Evolutionary conservation across 2,888 invertebrate species (phyloP).

Genomic region (Cosmia pyralina): DNA sequence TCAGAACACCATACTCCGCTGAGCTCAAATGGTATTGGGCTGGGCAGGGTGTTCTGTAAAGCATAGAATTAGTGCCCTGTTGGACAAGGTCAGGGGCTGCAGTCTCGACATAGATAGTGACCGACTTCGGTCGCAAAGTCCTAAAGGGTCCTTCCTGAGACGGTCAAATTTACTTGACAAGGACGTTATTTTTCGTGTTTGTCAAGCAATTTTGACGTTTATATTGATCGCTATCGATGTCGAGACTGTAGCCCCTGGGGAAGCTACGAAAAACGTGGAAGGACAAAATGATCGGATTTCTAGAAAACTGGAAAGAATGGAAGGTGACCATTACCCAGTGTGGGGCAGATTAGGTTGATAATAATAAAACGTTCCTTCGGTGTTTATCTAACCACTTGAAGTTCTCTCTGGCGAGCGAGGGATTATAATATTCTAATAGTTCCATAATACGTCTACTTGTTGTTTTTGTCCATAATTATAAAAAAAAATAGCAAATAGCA

Average conservation of each 20-base stretch:
- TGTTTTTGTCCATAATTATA: too few species aligned
- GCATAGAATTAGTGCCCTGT: neutral
- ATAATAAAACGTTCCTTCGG: neutral
- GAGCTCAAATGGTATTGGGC: neutral
- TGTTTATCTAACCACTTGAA: neutral
- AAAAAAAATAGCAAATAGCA: slow-evolving; percentile 8
- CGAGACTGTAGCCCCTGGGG: too few species aligned
- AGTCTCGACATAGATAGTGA: too few species aligned
- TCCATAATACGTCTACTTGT: neutral
- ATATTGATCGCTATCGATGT: too few species aligned
- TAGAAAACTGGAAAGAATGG: neutral
- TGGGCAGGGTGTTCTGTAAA: neutral
- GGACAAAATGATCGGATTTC: neutral
- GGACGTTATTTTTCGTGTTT: too few species aligned
- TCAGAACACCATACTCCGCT: neutral
- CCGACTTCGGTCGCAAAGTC: too few species aligned
- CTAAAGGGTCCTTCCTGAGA: too few species aligned
- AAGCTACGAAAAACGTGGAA: neutral
- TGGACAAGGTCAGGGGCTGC: neutral
- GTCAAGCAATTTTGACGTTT: too few species aligned
- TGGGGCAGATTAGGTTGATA: neutral
- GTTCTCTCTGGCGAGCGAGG: neutral
- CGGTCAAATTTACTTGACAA: too few species aligned
- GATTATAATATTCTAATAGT: too few species aligned
- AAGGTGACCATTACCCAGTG: neutral